These are phyloP conservation scores for Tipula helvola DNA, from an alignment of 2,888 invertebrate genomes.

Conservation along the genomic window DNA sequence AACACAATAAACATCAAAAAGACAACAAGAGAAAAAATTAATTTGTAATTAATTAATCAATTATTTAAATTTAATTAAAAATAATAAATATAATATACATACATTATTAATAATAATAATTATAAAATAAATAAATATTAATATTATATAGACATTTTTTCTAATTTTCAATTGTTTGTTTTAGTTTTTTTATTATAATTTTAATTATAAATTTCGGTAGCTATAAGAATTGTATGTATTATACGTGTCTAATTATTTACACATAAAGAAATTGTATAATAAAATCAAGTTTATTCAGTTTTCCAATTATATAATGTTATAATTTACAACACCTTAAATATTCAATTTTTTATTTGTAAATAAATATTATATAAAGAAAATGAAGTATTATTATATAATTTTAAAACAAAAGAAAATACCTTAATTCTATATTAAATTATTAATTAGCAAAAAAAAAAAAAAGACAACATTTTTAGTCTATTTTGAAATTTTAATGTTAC, in stretches of 20 bases:
- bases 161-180: neutral
- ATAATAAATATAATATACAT: neutral
- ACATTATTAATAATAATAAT: neutral
- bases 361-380: neutral
- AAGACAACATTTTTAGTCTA: neutral
- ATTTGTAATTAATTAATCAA: constrained; percentile 4
- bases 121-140: neutral
- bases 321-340: neutral
- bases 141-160: neutral
- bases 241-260: neutral
- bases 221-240: neutral
- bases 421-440: neutral
- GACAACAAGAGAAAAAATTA: neutral
- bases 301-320: neutral
- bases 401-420: neutral
- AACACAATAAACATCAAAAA: neutral
- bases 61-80: neutral
- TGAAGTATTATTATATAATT: neutral
- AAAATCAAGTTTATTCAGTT: neutral
- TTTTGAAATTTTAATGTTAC: neutral
- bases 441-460: neutral
- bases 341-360: neutral
- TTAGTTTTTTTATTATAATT: neutral
- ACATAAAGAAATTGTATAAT: neutral
- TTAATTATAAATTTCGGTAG: neutral